Evolutionary conservation across 2,888 invertebrate species (phyloP).

Genomic region (Cryptocephalus primarius): DNA sequence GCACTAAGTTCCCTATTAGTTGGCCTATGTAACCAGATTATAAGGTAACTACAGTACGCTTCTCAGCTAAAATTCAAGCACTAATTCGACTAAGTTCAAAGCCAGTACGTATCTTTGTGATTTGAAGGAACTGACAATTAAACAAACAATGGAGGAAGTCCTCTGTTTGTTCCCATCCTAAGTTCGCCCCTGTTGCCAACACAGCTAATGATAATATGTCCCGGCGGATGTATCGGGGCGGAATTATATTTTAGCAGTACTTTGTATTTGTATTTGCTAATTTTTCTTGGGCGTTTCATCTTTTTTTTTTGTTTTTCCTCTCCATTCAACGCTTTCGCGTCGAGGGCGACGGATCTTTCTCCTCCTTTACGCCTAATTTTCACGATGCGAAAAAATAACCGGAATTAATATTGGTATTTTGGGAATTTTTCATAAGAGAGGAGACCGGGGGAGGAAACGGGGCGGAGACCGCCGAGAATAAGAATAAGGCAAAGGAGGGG

Average conservation of each 20-base stretch:
- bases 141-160: no score
- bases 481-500: no score
- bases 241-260: conserved; percentile 30
- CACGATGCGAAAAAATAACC: conserved; percentile 9
- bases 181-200: conserved; percentile 17
- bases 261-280: conserved; percentile 26
- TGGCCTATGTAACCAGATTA: no score
- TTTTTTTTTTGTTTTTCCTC: conserved; percentile 5
- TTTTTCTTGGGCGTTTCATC: conserved; percentile 22
- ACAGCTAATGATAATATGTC: conserved; percentile 31
- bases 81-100: no score
- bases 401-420: conserved; percentile 14
- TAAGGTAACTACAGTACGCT: no score
- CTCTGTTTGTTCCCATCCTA: neutral
- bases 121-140: no score
- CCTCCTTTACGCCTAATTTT: conserved; percentile 12
- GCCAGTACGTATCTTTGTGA: no score
- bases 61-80: no score
- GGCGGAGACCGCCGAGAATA: neutral
- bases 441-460: neutral
- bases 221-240: conserved; percentile 28
- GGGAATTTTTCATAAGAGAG: conserved; percentile 8
- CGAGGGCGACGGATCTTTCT: neutral
- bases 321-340: neutral
- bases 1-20: no score